These are phyloP conservation scores for Myrmophylax atrothorax DNA, from an alignment of 2,113 vertebrate genomes.

Conservation along the genomic window DNA sequence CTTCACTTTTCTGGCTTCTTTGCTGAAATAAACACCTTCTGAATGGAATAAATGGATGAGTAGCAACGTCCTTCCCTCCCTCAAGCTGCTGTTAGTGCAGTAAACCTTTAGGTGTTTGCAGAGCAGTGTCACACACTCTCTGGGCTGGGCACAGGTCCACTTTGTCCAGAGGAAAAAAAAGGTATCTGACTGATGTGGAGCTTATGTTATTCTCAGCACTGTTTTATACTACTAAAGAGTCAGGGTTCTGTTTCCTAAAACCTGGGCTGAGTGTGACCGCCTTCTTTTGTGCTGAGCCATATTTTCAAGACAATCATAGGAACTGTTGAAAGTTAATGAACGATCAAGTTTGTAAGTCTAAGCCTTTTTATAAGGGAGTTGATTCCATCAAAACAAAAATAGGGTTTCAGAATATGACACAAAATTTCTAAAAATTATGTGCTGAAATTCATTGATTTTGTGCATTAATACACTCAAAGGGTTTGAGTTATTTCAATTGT, in stretches of 20 bases:
- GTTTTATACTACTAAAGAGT: not conserved
- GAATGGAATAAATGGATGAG: not conserved
- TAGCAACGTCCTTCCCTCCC: not conserved
- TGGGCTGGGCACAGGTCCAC: rapidly evolving
- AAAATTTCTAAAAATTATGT: not conserved
- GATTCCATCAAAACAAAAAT: not conserved
- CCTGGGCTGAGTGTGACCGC: not conserved
- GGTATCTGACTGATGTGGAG: rapidly evolving
- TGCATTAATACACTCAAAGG: not conserved
- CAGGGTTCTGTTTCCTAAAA: not conserved
- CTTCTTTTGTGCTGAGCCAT: not conserved
- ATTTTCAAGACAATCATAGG: not conserved
- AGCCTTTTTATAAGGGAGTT: not conserved
- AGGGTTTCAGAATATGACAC: not conserved
- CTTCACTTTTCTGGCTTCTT: not conserved
- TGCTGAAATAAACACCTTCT: not conserved
- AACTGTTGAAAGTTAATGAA: not conserved
- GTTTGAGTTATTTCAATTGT: not conserved
- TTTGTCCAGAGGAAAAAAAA: not conserved
- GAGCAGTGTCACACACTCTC: not conserved
- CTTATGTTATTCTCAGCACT: rapidly evolving
- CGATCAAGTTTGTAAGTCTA: not conserved
- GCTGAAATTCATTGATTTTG: not conserved
- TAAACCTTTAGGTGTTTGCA: not conserved
- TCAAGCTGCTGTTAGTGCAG: not conserved